These are phyloP conservation scores for Ptilodon capucinus DNA, from an alignment of 2,888 invertebrate species.

Conservation along the genomic window DNA sequence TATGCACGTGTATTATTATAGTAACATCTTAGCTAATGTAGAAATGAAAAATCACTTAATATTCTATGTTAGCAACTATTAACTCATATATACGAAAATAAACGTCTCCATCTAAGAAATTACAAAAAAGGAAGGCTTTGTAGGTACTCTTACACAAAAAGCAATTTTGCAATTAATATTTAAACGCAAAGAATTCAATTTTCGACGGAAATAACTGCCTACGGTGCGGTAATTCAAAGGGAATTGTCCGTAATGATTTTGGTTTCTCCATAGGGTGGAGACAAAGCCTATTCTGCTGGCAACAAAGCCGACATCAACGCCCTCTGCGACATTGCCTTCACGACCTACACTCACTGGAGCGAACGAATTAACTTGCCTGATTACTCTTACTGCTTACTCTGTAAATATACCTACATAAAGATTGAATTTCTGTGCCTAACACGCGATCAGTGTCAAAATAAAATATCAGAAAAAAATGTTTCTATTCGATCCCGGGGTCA, in stretches of 20 bases:
- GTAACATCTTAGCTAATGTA: not conserved
- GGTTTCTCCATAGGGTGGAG: slow-evolving; percentile 4
- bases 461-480: no score
- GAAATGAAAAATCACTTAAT: not conserved
- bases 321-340: slow-evolving; percentile 28
- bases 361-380: no score
- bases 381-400: no score
- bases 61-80: not conserved
- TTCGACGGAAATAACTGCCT: slow-evolving; percentile 16
- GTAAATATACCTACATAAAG: no score
- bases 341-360: no score
- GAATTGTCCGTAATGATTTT: slow-evolving; percentile 24
- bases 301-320: slow-evolving; percentile 20
- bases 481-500: no score
- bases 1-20: no score
- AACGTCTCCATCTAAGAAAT: not conserved
- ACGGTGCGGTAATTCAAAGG: slow-evolving; percentile 17
- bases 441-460: no score
- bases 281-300: slow-evolving; percentile 5
- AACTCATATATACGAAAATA: not conserved
- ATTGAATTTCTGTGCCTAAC: no score
- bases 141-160: not conserved
- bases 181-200: not conserved
- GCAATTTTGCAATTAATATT: not conserved
- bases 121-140: not conserved